Conservation (phyloP, 2,797 vertebrate genomes). For the Lithobates pipiens region DNA sequence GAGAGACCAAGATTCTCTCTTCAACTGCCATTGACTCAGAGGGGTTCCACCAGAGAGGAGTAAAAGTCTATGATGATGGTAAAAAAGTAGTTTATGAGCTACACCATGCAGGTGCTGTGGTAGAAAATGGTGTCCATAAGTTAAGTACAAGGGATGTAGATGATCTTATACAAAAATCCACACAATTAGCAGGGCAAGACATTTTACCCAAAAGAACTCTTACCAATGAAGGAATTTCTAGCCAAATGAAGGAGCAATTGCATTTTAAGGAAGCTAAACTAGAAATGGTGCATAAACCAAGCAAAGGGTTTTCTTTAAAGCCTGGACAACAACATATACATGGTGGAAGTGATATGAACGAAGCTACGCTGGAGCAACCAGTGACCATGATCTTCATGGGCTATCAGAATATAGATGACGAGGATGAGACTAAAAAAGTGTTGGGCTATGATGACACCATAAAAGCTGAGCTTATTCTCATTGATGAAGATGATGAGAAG, state of each 20-base stretch:
- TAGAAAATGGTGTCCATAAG: slow-evolving; percentile 89
- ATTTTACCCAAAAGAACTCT: slow-evolving; percentile 77
- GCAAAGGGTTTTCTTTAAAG: slow-evolving; percentile 74
- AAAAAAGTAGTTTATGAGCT: slow-evolving; percentile 96
- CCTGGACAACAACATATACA: slow-evolving; percentile 70
- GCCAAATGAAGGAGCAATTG: slow-evolving; percentile 82
- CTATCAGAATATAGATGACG: slow-evolving; percentile 92
- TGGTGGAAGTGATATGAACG: slow-evolving; percentile 72
- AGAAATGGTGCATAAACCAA: slow-evolving; percentile 85
- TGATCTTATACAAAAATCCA: slow-evolving; percentile 88
- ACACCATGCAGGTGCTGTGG: slow-evolving; percentile 84
- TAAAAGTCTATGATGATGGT: slow-evolving; percentile 95
- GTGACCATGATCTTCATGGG: slow-evolving; percentile 99
- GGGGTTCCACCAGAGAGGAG: slow-evolving; percentile 87
- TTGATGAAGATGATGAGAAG: slow-evolving; percentile 95
- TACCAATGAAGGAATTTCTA: slow-evolving; percentile 79
- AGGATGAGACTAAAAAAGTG: slow-evolving; percentile 91
- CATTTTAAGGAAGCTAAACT: slow-evolving; percentile 87
- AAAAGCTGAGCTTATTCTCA: slow-evolving; percentile 95
- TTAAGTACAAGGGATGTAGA: slow-evolving; percentile 91
- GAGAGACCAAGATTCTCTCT: slow-evolving; percentile 93
- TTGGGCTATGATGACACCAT: slow-evolving; percentile 93
- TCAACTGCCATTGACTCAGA: slow-evolving; percentile 85
- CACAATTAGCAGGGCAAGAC: slow-evolving; percentile 78
- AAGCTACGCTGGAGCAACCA: slow-evolving; percentile 84